A percentile compares a stretch with the other conserved stretches of the same genome.
Conservation (phyloP, 2,113 vertebrate species). For the Hippoglossus stenolepis region DNA sequence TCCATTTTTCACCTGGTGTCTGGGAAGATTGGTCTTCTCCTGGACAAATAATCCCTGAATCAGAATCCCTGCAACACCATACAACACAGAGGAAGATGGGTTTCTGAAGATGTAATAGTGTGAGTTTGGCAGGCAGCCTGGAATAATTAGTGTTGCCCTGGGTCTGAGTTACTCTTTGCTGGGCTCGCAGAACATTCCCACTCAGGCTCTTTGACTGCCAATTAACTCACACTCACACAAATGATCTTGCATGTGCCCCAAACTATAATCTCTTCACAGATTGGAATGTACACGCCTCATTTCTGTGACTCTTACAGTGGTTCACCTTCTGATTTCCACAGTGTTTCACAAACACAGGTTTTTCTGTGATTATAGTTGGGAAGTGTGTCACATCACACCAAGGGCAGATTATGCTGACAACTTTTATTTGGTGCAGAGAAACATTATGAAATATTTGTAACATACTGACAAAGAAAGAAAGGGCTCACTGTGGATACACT, state of each 20-base stretch:
- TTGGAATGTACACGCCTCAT: slow-evolving; percentile 44
- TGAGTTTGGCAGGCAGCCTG: slow-evolving; percentile 66
- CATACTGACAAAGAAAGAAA: slow-evolving; percentile 2
- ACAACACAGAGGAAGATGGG: slow-evolving; percentile 37
- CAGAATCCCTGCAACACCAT: slow-evolving; percentile 13
- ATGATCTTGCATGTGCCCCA: slow-evolving; percentile 59
- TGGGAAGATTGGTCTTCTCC: background rate
- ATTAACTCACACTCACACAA: slow-evolving; percentile 73
- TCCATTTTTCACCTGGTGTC: slow-evolving; percentile 19
- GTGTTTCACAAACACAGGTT: slow-evolving; percentile 56
- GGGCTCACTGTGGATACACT: background rate
- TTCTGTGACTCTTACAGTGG: slow-evolving; percentile 56
- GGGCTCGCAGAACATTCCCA: slow-evolving; percentile 69
- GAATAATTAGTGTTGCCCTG: slow-evolving; percentile 77
- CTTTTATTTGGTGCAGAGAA: slow-evolving; percentile 3
- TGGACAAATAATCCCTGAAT: slow-evolving; percentile 19
- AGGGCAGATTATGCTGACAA: slow-evolving; percentile 6
- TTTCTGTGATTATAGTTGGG: slow-evolving; percentile 11
- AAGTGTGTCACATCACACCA: slow-evolving; percentile 13
- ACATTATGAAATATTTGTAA: background rate
- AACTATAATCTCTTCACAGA: slow-evolving; percentile 69
- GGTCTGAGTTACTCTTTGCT: slow-evolving; percentile 75
- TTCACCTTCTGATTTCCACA: slow-evolving; percentile 28
- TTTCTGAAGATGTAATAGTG: slow-evolving; percentile 67
- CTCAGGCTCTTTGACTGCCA: slow-evolving; percentile 71